Conservation (phyloP, 2,797 vertebrate genomes). For the Manis crassicaudata region DNA sequence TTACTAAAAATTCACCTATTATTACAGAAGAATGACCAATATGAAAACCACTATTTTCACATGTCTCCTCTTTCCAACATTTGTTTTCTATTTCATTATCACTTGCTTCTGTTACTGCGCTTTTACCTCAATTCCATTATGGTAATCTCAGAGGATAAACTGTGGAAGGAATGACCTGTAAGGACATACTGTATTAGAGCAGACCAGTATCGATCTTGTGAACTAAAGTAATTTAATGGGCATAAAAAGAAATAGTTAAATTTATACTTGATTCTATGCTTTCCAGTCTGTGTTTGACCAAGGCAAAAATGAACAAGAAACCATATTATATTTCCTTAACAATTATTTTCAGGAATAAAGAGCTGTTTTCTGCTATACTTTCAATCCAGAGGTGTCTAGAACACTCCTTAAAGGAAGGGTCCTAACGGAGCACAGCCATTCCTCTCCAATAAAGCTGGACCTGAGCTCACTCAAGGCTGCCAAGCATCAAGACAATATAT, state of each 20-base stretch:
- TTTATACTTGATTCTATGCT: not conserved
- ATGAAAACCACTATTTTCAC: not conserved
- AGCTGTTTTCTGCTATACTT: not conserved
- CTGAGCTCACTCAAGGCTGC: not conserved
- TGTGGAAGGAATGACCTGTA: not conserved
- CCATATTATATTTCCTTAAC: not conserved
- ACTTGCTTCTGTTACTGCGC: not conserved
- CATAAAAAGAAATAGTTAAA: constrained; percentile 8
- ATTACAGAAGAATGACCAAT: not conserved
- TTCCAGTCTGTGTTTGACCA: not conserved
- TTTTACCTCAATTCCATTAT: not conserved
- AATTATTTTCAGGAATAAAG: not conserved
- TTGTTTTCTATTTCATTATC: not conserved
- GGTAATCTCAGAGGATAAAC: not conserved
- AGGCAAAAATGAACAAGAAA: constrained; percentile 1
- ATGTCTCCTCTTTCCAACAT: not conserved
- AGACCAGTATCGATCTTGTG: not conserved
- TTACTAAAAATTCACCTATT: not conserved
- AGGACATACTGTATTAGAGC: not conserved
- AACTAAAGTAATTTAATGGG: not conserved
- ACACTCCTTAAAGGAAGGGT: not conserved
- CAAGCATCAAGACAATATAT: not conserved
- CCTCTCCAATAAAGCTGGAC: not conserved
- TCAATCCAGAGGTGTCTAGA: not conserved
- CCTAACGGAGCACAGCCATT: not conserved